Evolutionary conservation across 2,113 vertebrate genomes (phyloP).

Genomic region (human): GRCh38 chr2:233523001-233523500

Average conservation of each 20-base stretch:
- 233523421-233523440: slow-evolving; percentile 88
- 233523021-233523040: background rate
- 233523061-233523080: background rate
- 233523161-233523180: slow-evolving; percentile 86
- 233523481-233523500: slow-evolving; percentile 88
- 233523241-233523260: slow-evolving; percentile 86
- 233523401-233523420: slow-evolving; percentile 68
- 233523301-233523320: slow-evolving; percentile 81
- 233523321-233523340: slow-evolving; percentile 72
- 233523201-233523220: slow-evolving; percentile 88
- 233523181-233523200: slow-evolving; percentile 87
- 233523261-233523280: slow-evolving; percentile 86
- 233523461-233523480: slow-evolving; percentile 84
- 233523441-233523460: slow-evolving; percentile 90
- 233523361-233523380: slow-evolving; percentile 73
- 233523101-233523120: background rate
- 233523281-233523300: slow-evolving; percentile 46
- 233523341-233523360: slow-evolving; percentile 77
- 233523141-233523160: background rate
- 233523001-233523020: background rate
- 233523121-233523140: background rate
- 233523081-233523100: background rate
- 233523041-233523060: background rate
- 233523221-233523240: slow-evolving; percentile 89
- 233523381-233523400: slow-evolving; percentile 77